These are phyloP conservation scores for Lymantria dispar DNA, from an alignment of 2,888 invertebrate species.

Conservation along the genomic window DNA sequence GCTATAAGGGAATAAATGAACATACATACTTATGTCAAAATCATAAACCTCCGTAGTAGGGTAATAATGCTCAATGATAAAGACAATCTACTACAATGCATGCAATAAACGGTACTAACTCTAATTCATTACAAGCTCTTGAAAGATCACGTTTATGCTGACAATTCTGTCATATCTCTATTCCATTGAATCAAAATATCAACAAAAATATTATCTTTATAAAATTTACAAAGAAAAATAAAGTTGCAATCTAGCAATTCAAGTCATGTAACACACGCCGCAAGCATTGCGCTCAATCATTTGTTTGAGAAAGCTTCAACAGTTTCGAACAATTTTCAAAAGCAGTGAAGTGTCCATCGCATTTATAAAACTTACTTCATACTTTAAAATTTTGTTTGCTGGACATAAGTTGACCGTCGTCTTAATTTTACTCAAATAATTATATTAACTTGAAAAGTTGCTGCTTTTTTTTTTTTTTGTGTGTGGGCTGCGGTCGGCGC, in stretches of 20 bases:
- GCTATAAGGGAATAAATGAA: too few relatives aligned
- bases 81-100: too few relatives aligned
- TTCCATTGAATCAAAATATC: not conserved
- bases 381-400: slow-evolving; percentile 16
- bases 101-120: too few relatives aligned
- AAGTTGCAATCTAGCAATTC: slow-evolving; percentile 7
- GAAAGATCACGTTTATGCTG: too few relatives aligned
- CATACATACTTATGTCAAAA: too few relatives aligned
- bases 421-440: slow-evolving; percentile 10
- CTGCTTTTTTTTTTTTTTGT: too few relatives aligned
- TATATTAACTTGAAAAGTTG: not conserved
- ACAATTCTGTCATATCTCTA: not conserved
- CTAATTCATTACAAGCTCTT: too few relatives aligned
- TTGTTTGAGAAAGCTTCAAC: slow-evolving; percentile 18
- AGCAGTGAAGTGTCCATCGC: slow-evolving; percentile 20
- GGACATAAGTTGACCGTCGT: slow-evolving; percentile 12
- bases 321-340: slow-evolving; percentile 6
- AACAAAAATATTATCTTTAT: not conserved
- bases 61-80: too few relatives aligned
- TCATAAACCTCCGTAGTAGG: too few relatives aligned
- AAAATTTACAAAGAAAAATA: not conserved
- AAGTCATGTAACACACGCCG: slow-evolving; percentile 9
- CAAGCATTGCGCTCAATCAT: slow-evolving; percentile 9
- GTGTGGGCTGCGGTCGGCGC: too few relatives aligned
- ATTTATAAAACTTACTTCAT: slow-evolving; percentile 26